phyloP scores from a whole-genome alignment of 2,797 vertebrate genomes.

The Hyperoplus lanceolatus region DNA sequence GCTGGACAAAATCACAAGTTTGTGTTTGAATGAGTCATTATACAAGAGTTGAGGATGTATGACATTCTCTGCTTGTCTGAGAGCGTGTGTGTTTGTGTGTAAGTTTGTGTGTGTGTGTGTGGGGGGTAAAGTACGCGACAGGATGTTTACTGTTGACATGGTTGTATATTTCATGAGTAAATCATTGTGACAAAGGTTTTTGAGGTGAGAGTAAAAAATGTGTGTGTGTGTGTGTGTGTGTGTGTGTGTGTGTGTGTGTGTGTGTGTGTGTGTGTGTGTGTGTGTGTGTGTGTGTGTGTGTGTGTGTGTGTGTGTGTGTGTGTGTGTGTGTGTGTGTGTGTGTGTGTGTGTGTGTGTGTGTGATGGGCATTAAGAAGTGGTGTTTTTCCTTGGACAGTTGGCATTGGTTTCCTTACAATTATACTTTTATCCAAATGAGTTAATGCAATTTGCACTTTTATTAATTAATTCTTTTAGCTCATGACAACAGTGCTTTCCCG shows the following conservation, averaged over 20 bases:
- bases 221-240: not conserved
- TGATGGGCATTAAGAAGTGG: not conserved
- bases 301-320: not conserved
- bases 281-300: not conserved
- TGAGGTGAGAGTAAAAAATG: constrained; percentile 9
- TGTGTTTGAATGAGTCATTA: not conserved
- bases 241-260: not conserved
- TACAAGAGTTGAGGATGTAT: not conserved
- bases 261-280: not conserved
- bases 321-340: not conserved
- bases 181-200: constrained; percentile 5
- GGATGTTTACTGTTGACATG: constrained; percentile 59
- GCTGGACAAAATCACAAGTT: constrained; percentile 45
- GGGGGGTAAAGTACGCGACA: constrained; percentile 13
- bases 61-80: not conserved
- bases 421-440: not conserved
- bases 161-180: constrained; percentile 54
- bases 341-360: not conserved
- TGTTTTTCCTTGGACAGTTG: not conserved
- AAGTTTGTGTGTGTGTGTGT: not conserved
- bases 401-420: not conserved
- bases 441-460: not conserved
- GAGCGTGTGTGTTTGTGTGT: not conserved
- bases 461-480: not conserved
- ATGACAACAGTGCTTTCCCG: not conserved